Evolutionary conservation across 1,140 invertebrate genomes (phyloP).

Genomic region (Drosophila malerkotliana): DNA sequence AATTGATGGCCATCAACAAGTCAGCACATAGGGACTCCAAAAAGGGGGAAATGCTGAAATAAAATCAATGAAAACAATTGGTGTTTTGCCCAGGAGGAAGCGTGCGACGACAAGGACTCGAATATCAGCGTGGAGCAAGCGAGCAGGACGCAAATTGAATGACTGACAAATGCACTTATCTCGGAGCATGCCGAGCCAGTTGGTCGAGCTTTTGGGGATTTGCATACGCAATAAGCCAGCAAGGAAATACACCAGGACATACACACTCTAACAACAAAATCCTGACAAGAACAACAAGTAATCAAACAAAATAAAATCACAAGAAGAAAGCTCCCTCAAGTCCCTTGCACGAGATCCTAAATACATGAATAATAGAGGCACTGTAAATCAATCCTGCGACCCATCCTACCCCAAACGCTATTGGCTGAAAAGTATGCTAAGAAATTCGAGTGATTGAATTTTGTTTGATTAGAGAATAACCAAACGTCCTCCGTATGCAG

Average conservation of each 20-base stretch:
- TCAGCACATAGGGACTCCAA: constrained; percentile 39
- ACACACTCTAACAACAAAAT: constrained; percentile 39
- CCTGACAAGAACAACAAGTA: constrained; percentile 31
- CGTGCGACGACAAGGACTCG: constrained; percentile 36
- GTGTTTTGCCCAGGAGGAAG: constrained; percentile 55
- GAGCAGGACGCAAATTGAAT: constrained; percentile 57
- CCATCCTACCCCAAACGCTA: not conserved
- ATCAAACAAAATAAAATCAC: constrained; percentile 39
- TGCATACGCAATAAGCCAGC: constrained; percentile 58
- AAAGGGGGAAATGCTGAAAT: constrained; percentile 32
- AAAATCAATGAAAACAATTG: constrained; percentile 79
- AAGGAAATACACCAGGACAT: constrained; percentile 38
- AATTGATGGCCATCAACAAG: constrained; percentile 52
- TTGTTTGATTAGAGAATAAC: constrained; percentile 51
- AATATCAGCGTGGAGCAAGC: constrained; percentile 2
- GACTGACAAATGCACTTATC: constrained; percentile 77
- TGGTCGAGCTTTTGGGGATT: constrained; percentile 61
- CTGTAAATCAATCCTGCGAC: constrained; percentile 23
- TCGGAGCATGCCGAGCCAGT: constrained; percentile 39
- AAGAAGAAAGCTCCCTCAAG: constrained; percentile 33
- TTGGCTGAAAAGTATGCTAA: constrained; percentile 36
- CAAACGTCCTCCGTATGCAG: constrained; percentile 12
- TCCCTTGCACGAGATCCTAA: constrained; percentile 25
- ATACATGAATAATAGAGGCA: constrained; percentile 46
- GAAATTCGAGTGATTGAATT: constrained; percentile 55